phyloP scores from a whole-genome alignment of 2,888 invertebrate species.

The Malthinus flaveolus region DNA sequence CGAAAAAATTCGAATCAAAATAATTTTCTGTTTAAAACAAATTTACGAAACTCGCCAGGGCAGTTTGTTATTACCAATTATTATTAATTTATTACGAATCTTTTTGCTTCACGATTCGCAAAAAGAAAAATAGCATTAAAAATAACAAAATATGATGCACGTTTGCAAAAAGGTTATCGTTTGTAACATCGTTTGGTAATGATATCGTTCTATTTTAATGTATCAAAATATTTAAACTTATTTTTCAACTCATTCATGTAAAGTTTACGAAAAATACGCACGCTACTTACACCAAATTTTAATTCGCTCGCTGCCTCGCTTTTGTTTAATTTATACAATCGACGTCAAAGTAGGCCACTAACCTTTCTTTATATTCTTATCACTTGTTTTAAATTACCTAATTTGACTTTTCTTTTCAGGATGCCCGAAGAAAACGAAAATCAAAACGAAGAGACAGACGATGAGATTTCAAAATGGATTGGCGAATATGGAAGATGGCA shows the following conservation, averaged over 20 bases:
- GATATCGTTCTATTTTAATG: neutral
- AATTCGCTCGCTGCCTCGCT: neutral
- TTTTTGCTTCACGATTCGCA: too few relatives aligned
- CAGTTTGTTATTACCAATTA: too few relatives aligned
- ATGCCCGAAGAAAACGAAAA: conserved; percentile 16
- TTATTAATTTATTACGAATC: too few relatives aligned
- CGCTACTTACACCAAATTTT: neutral
- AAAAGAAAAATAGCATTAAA: too few relatives aligned
- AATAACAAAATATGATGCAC: too few relatives aligned
- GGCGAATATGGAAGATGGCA: conserved; percentile 81
- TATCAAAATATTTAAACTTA: too few relatives aligned
- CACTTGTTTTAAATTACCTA: neutral
- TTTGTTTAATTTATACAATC: neutral
- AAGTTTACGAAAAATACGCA: neutral
- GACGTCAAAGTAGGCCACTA: neutral
- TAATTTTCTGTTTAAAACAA: too few relatives aligned
- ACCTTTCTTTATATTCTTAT: neutral
- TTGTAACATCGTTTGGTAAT: too few relatives aligned
- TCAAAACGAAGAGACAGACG: conserved; percentile 47
- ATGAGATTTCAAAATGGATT: conserved; percentile 68
- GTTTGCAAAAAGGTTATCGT: too few relatives aligned
- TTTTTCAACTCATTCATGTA: neutral
- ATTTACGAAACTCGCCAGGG: too few relatives aligned
- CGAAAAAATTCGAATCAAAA: too few relatives aligned
- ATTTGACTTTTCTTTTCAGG: conserved; percentile 16